Percentiles rank a stretch among this genome's conserved stretches.
Evolutionary conservation across 2,888 invertebrate species (phyloP).

Genomic region (Tigriopus californicus): DNA sequence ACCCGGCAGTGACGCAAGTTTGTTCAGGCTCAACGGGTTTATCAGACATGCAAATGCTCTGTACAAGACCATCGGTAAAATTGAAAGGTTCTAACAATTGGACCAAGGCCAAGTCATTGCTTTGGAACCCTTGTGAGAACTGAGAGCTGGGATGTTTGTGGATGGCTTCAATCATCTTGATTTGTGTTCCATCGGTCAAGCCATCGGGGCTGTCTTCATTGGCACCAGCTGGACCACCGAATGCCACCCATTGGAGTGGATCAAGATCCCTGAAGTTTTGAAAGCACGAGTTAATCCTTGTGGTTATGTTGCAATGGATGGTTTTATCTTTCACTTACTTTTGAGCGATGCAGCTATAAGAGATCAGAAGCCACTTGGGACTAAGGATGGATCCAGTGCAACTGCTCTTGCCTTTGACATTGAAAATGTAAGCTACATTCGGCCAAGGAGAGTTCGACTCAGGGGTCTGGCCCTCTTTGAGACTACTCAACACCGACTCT

Average conservation of each 20-base stretch:
- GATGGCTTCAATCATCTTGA: constrained; percentile 24
- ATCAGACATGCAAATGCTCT: constrained; percentile 38
- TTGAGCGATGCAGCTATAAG: constrained; percentile 31
- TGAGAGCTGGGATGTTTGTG: constrained; percentile 34
- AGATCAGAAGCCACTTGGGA: constrained; percentile 33
- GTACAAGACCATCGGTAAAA: constrained; percentile 33
- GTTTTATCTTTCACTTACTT: constrained; percentile 17
- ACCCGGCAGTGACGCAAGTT: constrained; percentile 39
- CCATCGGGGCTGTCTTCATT: background rate
- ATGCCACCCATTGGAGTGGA: constrained; percentile 22
- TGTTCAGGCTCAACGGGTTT: constrained; percentile 30
- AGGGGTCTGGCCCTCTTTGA: too few species aligned
- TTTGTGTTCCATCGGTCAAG: background rate
- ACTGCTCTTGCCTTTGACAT: constrained; percentile 28
- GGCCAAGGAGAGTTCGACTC: constrained; percentile 29
- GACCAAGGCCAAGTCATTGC: constrained; percentile 38
- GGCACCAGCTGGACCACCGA: constrained; percentile 18
- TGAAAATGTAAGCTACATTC: constrained; percentile 35
- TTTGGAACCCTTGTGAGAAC: constrained; percentile 24
- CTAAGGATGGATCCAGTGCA: constrained; percentile 34
- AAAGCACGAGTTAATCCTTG: too few species aligned
- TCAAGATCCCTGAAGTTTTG: constrained; percentile 15
- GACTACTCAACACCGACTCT: too few species aligned
- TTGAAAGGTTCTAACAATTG: constrained; percentile 34
- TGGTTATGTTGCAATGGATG: too few species aligned